Conservation (phyloP, 2,797 vertebrate genomes). For the Sciurus vulgaris region DNA sequence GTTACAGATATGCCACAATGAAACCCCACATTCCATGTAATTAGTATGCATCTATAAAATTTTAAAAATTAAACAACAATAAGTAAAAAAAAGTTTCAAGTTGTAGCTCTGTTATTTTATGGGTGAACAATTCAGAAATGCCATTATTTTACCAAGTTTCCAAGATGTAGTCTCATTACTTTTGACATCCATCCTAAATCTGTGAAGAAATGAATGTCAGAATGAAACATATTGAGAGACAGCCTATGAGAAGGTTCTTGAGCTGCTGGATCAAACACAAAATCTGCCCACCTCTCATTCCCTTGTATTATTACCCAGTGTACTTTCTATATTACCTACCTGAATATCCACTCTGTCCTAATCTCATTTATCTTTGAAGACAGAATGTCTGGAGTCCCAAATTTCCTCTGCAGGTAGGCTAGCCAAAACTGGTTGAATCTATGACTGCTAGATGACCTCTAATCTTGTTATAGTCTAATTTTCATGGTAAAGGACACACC, state of each 20-base stretch:
- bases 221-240: background rate
- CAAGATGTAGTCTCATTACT: background rate
- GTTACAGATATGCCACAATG: too few species aligned
- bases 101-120: conserved; percentile 1
- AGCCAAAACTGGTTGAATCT: background rate
- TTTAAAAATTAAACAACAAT: too few species aligned
- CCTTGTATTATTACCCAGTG: background rate
- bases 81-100: background rate
- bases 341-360: background rate
- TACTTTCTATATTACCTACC: too few species aligned
- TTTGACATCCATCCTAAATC: background rate
- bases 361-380: background rate
- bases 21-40: background rate
- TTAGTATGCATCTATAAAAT: too few species aligned
- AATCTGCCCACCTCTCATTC: background rate
- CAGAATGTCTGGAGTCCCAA: background rate
- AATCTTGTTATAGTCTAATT: background rate
- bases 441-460: background rate
- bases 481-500: background rate
- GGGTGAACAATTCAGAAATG: background rate
- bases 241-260: background rate
- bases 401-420: background rate
- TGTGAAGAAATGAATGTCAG: background rate
- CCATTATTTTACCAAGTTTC: background rate
- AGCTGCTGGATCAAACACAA: background rate